A percentile compares a stretch with the other conserved stretches of the same genome.
Conservation (phyloP, 2,888 invertebrate genomes). For the Apantesis nais region DNA sequence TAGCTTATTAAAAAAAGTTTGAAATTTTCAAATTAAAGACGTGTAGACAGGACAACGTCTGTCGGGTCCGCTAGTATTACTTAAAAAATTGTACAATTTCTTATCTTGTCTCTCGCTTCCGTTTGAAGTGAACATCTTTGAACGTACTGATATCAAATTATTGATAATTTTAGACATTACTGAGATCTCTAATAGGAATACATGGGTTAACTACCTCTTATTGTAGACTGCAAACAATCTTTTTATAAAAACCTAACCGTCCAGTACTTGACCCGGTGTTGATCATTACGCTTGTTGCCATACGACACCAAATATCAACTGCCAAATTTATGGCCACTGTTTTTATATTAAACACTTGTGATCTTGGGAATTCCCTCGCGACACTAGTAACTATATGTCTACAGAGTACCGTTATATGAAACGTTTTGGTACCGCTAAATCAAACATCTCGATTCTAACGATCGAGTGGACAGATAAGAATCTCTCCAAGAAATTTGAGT, state of each 20-base stretch:
- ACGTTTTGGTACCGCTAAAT: conserved; percentile 13
- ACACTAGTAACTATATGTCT: conserved; percentile 3
- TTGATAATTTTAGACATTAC: not conserved
- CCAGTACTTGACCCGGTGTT: conserved; percentile 2
- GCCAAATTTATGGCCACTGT: not conserved
- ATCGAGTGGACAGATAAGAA: conserved; percentile 3
- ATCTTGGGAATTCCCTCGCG: conserved; percentile 16
- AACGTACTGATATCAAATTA: not conserved
- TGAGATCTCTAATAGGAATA: no score
- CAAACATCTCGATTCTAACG: conserved; percentile 8
- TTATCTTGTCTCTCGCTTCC: not conserved
- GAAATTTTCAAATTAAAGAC: no score
- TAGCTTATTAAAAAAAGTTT: no score
- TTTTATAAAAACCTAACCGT: not conserved
- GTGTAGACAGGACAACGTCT: no score
- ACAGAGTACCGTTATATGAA: conserved; percentile 15
- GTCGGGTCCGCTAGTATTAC: no score
- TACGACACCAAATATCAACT: not conserved
- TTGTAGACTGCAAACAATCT: no score
- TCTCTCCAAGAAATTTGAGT: not conserved
- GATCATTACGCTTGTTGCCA: not conserved
- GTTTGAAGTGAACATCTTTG: no score
- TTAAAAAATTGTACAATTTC: not conserved
- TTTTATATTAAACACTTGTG: conserved; percentile 9
- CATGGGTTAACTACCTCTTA: not conserved